A percentile compares a stretch with the other conserved stretches of the same genome.
Conservation (phyloP, 2,113 vertebrate genomes). For the Stictonetta naevosa region DNA sequence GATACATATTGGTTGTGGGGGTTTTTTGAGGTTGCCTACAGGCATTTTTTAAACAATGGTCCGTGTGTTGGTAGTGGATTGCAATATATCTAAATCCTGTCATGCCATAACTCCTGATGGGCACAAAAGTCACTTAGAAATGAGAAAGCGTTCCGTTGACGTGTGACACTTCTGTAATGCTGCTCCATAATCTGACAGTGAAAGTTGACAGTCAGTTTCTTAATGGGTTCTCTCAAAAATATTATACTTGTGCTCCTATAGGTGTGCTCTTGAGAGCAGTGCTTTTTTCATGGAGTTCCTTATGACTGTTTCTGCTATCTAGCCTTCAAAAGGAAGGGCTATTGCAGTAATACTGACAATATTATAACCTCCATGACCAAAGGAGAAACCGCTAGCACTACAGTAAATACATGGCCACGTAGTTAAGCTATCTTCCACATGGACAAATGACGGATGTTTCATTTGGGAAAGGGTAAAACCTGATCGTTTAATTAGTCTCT, state of each 20-base stretch:
- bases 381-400: background rate
- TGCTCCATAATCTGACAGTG: background rate
- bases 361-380: background rate
- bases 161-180: background rate
- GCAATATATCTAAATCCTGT: background rate
- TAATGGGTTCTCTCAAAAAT: background rate
- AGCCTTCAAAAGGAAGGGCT: background rate
- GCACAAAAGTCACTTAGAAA: background rate
- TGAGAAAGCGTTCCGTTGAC: background rate
- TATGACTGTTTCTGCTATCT: background rate
- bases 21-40: background rate
- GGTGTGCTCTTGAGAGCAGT: background rate
- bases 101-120: background rate
- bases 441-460: background rate
- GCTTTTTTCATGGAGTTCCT: background rate
- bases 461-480: background rate
- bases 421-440: background rate
- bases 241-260: background rate
- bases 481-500: background rate
- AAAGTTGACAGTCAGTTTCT: background rate
- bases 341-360: background rate
- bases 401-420: background rate
- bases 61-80: background rate
- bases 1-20: background rate
- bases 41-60: background rate